These are phyloP conservation scores for Peribatodes rhomboidaria DNA, from an alignment of 2,888 invertebrate genomes.

Conservation along the genomic window DNA sequence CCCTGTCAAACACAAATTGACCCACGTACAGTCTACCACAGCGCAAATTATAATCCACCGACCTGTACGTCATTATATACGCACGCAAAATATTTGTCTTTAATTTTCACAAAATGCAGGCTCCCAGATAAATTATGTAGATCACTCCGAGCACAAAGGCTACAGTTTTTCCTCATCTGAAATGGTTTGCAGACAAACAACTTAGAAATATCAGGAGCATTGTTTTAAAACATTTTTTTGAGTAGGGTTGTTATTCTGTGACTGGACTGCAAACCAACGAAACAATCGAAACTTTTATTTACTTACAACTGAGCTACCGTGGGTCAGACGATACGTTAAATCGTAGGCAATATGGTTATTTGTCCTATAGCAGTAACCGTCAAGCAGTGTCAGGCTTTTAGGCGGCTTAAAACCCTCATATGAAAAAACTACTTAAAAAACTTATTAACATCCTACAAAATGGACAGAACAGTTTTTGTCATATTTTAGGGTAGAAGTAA, in stretches of 20 bases:
- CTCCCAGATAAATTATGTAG: constrained; percentile 7
- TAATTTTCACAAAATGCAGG: constrained; percentile 9
- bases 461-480: too few species aligned
- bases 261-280: neutral
- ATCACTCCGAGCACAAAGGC: neutral
- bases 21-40: too few species aligned
- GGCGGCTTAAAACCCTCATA: too few species aligned
- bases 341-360: too few species aligned
- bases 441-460: too few species aligned
- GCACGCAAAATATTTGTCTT: constrained; percentile 4
- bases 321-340: too few species aligned
- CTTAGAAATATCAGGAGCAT: constrained; percentile 16
- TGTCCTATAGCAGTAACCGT: too few species aligned
- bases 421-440: too few species aligned
- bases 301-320: too few species aligned
- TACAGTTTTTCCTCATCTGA: constrained; percentile 3
- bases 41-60: neutral
- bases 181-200: constrained; percentile 11
- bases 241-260: neutral
- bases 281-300: too few species aligned
- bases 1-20: neutral
- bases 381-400: too few species aligned
- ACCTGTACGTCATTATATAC: neutral
- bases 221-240: constrained; percentile 14
- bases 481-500: too few species aligned